Conservation (phyloP, 2,113 vertebrate genomes). For the Piprites chloris region DNA sequence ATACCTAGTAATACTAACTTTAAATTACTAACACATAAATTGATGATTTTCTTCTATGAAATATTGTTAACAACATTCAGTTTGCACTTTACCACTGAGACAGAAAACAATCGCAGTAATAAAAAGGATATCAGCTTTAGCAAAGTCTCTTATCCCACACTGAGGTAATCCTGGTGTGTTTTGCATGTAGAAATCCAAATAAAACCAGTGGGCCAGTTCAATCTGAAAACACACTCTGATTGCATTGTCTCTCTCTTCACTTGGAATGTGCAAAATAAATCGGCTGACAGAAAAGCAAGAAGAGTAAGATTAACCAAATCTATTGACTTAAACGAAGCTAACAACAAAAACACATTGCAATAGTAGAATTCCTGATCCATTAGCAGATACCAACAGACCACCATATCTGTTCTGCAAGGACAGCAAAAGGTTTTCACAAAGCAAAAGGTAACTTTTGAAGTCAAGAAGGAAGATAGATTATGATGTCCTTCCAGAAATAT, state of each 20-base stretch:
- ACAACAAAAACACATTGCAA: background rate
- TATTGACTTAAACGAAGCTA: background rate
- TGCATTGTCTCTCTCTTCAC: constrained; percentile 97
- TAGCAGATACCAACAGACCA: background rate
- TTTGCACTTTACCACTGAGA: background rate
- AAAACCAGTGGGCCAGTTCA: constrained; percentile 99
- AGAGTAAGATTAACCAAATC: background rate
- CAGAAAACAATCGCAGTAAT: background rate
- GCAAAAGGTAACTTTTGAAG: background rate
- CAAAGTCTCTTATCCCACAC: constrained; percentile 98
- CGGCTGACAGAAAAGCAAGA: constrained; percentile 77
- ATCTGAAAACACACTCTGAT: constrained; percentile 99
- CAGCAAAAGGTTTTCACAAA: background rate
- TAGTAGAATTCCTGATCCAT: background rate
- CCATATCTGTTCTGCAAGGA: background rate
- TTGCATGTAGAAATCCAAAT: constrained; percentile 98
- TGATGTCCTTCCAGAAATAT: background rate
- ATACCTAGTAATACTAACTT: background rate
- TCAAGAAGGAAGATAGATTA: background rate
- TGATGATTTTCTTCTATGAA: background rate
- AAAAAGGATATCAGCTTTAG: constrained; percentile 98
- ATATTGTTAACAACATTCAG: background rate
- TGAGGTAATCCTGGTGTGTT: constrained; percentile 95
- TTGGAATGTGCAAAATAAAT: constrained; percentile 98
- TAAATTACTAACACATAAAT: background rate